These are phyloP conservation scores for Berghia stephanieae DNA, from an alignment of 1,140 invertebrate species.

Conservation along the genomic window DNA sequence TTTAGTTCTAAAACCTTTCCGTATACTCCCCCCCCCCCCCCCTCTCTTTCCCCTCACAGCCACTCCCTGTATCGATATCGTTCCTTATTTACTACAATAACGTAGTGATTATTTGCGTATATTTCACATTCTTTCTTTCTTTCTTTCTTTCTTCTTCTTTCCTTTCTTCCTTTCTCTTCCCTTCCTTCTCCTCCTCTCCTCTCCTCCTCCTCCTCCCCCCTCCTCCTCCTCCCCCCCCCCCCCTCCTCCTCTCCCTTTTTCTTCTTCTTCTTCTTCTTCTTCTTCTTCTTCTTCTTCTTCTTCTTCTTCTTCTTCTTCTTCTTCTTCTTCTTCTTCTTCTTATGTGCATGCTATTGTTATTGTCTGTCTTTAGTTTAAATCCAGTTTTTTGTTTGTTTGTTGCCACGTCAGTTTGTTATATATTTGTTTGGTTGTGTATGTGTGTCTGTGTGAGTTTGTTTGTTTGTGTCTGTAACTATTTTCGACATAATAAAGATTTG, in stretches of 20 bases:
- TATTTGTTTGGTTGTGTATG: neutral
- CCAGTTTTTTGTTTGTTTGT: constrained; percentile 13
- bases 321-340: neutral
- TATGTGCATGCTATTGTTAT: neutral
- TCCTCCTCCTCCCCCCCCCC: constrained; percentile 17
- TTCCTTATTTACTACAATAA: too few species aligned
- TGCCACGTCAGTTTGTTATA: constrained; percentile 5
- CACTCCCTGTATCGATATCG: too few species aligned
- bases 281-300: neutral
- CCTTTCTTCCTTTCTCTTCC: neutral
- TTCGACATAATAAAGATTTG: neutral
- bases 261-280: constrained; percentile 21
- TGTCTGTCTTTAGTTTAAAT: too few species aligned
- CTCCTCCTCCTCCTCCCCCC: neutral
- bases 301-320: neutral
- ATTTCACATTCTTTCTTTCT: too few species aligned
- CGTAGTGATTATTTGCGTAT: too few species aligned
- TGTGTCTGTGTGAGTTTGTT: neutral
- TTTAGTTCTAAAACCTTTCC: too few species aligned
- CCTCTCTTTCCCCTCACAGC: too few species aligned
- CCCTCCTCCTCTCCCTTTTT: constrained; percentile 19
- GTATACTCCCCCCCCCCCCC: too few species aligned
- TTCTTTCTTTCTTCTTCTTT: too few species aligned
- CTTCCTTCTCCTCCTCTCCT: neutral
- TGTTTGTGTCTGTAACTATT: neutral